Conservation (phyloP, 2,888 invertebrate species). For the Eupeodes latifasciatus region DNA sequence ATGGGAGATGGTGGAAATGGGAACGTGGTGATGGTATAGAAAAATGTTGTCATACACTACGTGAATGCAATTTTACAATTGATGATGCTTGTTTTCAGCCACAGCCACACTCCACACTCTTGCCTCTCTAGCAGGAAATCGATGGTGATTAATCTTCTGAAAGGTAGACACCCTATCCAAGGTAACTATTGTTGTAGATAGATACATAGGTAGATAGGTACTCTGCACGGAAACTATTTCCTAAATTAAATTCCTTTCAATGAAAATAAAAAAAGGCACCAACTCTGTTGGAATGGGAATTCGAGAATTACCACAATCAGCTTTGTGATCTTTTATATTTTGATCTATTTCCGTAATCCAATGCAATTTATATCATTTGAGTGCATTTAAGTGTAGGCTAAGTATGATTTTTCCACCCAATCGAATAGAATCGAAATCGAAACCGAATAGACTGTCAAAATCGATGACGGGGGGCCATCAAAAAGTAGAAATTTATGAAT, state of each 20-base stretch:
- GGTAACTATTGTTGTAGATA: slow-evolving; percentile 28
- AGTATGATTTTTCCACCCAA: slow-evolving; percentile 10
- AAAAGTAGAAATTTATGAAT: background rate
- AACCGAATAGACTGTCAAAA: slow-evolving; percentile 65
- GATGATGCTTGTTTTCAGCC: slow-evolving; percentile 8
- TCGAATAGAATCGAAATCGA: slow-evolving; percentile 35
- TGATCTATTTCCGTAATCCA: background rate
- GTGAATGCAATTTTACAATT: slow-evolving; percentile 5
- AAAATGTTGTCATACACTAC: no score
- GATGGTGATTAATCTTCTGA: slow-evolving; percentile 65
- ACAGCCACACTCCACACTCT: background rate
- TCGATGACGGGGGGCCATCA: slow-evolving; percentile 71
- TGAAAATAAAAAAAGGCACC: background rate
- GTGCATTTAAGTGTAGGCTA: background rate
- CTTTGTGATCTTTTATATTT: background rate
- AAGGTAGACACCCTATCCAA: slow-evolving; percentile 52
- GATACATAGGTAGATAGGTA: background rate
- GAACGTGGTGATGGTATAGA: background rate
- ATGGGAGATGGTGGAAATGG: background rate
- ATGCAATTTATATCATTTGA: background rate
- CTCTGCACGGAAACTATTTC: background rate
- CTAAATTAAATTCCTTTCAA: background rate
- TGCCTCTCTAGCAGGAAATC: slow-evolving; percentile 46
- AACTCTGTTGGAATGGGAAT: background rate
- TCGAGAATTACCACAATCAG: background rate